These are phyloP conservation scores for Peromyscus polionotus DNA, from an alignment of 2,113 vertebrate genomes.

Conservation along the genomic window DNA sequence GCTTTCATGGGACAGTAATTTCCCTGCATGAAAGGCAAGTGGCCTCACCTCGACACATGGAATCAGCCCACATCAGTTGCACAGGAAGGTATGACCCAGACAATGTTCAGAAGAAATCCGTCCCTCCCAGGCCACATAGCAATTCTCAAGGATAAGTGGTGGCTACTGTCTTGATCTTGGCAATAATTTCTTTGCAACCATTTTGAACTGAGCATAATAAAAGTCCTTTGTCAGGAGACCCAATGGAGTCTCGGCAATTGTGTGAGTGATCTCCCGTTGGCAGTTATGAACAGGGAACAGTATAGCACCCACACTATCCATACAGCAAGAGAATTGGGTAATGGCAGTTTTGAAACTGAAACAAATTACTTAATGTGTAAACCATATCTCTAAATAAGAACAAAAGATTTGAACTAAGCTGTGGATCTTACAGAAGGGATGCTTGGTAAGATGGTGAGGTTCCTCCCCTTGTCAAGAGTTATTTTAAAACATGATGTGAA, in stretches of 20 bases:
- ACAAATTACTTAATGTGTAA: slow-evolving; percentile 57
- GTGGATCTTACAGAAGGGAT: slow-evolving; percentile 22
- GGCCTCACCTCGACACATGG: slow-evolving; percentile 7
- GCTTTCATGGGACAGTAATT: slow-evolving; percentile 47
- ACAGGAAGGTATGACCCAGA: slow-evolving; percentile 46
- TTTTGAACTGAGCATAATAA: slow-evolving; percentile 53
- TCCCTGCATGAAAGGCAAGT: slow-evolving; percentile 33
- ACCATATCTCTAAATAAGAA: slow-evolving; percentile 66
- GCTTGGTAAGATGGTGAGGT: not conserved
- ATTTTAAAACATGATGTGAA: slow-evolving; percentile 50
- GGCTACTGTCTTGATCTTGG: not conserved
- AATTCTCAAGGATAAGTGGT: slow-evolving; percentile 24
- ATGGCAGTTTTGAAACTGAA: slow-evolving; percentile 55
- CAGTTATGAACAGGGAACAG: not conserved
- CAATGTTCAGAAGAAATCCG: slow-evolving; percentile 24
- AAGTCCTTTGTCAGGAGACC: slow-evolving; percentile 57
- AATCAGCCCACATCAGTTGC: slow-evolving; percentile 55
- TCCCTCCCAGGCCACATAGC: slow-evolving; percentile 49
- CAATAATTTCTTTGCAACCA: not conserved
- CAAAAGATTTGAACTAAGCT: slow-evolving; percentile 52
- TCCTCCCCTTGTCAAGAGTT: slow-evolving; percentile 23
- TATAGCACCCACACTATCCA: slow-evolving; percentile 9
- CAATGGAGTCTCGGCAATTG: not conserved
- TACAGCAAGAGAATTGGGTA: slow-evolving; percentile 29
- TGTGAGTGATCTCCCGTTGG: not conserved